Base-by-base conservation (phyloP, 1,140 invertebrate genomes). In the Neodiprion virginianus region DNA sequence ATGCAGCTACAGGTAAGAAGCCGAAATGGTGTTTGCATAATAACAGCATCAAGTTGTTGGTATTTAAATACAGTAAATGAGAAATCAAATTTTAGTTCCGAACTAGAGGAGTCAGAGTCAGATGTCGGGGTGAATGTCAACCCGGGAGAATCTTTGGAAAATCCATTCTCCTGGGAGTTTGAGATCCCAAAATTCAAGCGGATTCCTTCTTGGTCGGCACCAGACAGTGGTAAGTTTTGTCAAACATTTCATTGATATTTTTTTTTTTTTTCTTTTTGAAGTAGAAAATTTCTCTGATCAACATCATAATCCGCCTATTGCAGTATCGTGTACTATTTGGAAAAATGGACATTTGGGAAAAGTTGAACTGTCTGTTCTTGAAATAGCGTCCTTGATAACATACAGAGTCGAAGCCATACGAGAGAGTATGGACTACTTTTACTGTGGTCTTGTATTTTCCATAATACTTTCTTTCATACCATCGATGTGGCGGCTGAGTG, bases 281-380 rank as follows among this genome's bases (percentile, higher is more conserved):
- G 71, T 67, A 9, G 17, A 50, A 28, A 47, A 23, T 9, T 67
- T 61, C 11, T 14, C 61, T 61, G 11, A 17, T 8, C n/a, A 61
- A 61, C 53, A 14, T 74, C 75, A 50, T 73, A 72, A 79, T 81
- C 69, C 68, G 72, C 72, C 76, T 75, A 77, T 83, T 88, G 69
- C 82, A 96, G 96, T 97, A 72, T 97, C 95, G 77, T 98, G 97
- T 84, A 96, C 96, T 53, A 95, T 98, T 86, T 99, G 97, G 96
- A 96, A 98, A 84, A 91, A 92, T 67, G 91, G 93, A 17, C 95
- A 97, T 78, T 93, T 95, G 40, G 95, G 98, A 82, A 98, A 98
- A 86, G 96, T 95, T 0, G 96, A 98, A 83, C 89, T 99, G 71
- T 96, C 96, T 0, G 96, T 97, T 1, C 88, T 98, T 65, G 97